A percentile compares a stretch with the other conserved stretches of the same genome.
Evolutionary conservation across 2,888 invertebrate genomes (phyloP).

Genomic region (Frankliniella intonsa): DNA sequence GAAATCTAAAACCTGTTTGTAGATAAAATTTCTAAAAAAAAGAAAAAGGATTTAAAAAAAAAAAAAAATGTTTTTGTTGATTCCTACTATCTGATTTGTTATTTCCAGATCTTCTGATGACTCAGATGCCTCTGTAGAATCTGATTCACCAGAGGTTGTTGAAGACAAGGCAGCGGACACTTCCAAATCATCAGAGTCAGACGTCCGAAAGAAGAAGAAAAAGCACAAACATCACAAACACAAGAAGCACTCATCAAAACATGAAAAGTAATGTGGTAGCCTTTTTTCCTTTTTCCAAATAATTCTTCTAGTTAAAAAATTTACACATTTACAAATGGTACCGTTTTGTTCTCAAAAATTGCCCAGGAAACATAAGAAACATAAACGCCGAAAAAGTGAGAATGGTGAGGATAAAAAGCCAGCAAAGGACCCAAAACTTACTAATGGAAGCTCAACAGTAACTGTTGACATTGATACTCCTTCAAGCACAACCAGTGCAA

Average conservation of each 20-base stretch:
- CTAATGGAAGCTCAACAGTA: constrained; percentile 30
- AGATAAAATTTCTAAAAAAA: too few species aligned
- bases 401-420: constrained; percentile 47
- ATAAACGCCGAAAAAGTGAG: constrained; percentile 45
- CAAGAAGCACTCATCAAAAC: constrained; percentile 50
- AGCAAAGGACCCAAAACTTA: constrained; percentile 39
- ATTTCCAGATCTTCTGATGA: constrained; percentile 7
- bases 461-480: neutral
- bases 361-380: constrained; percentile 59
- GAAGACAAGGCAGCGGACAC: neutral
- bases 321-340: constrained; percentile 2
- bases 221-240: constrained; percentile 59
- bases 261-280: constrained; percentile 44
- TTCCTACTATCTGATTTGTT: too few species aligned
- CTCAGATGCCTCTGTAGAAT: constrained; percentile 11
- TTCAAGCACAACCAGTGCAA: constrained; percentile 17
- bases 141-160: neutral
- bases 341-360: constrained; percentile 21
- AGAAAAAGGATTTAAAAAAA: neutral
- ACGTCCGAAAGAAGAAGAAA: constrained; percentile 59
- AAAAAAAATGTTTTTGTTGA: neutral
- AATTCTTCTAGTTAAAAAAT: neutral
- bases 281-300: neutral
- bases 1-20: too few species aligned
- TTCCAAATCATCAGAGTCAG: constrained; percentile 42